phyloP scores from a whole-genome alignment of 2,797 vertebrate genomes.

The Paratrypauchen microcephalus region DNA sequence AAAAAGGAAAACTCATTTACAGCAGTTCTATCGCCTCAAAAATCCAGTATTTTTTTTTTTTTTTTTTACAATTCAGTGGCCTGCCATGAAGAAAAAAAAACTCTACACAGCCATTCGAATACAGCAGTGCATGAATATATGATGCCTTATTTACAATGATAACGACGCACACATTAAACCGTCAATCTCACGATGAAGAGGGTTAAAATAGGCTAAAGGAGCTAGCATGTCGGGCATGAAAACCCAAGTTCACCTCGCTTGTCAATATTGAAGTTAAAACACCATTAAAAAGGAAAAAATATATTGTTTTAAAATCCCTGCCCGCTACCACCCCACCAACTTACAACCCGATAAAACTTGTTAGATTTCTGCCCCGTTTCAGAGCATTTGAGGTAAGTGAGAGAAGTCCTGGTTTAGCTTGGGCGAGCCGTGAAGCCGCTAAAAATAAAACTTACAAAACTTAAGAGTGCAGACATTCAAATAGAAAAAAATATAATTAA shows the following conservation, averaged over 20 bases:
- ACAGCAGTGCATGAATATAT: constrained; percentile 61
- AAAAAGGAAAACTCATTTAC: constrained; percentile 88
- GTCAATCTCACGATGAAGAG: not conserved
- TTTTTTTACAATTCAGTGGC: constrained; percentile 85
- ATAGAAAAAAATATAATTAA: constrained; percentile 74
- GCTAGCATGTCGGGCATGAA: constrained; percentile 80
- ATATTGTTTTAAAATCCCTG: constrained; percentile 66
- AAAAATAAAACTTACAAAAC: constrained; percentile 79
- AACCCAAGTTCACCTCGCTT: constrained; percentile 83
- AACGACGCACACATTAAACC: constrained; percentile 62
- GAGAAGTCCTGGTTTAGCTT: constrained; percentile 81
- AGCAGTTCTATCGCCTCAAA: constrained; percentile 85
- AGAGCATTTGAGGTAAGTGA: constrained; percentile 95
- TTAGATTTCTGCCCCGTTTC: constrained; percentile 79
- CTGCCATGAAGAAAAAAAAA: constrained; percentile 72
- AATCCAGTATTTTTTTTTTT: constrained; percentile 58
- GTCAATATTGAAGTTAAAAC: constrained; percentile 86
- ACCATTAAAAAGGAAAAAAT: constrained; percentile 80
- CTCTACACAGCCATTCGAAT: constrained; percentile 33
- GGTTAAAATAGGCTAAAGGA: constrained; percentile 72
- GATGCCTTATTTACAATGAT: constrained; percentile 51
- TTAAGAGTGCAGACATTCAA: constrained; percentile 74
- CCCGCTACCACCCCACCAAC: constrained; percentile 38
- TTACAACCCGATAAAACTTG: constrained; percentile 82
- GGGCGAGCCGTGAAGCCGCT: constrained; percentile 74